These are phyloP conservation scores for Oostethus manadensis DNA, from an alignment of 2,113 vertebrate species.

Conservation along the genomic window DNA sequence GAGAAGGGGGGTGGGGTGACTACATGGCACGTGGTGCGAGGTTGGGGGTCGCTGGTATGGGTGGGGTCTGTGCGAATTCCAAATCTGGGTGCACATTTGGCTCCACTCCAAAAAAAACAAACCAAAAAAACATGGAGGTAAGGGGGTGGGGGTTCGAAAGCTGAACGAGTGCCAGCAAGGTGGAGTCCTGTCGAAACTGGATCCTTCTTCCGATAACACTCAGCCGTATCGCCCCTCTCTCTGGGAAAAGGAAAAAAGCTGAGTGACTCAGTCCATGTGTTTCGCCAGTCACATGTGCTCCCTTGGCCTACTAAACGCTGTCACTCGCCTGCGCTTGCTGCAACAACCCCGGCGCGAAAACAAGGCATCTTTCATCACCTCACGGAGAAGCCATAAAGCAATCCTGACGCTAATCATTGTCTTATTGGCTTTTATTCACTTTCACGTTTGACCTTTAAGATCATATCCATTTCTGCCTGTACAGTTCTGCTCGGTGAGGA, in stretches of 20 bases:
- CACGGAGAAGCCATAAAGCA: slow-evolving; percentile 37
- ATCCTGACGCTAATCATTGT: not conserved
- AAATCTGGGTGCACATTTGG: slow-evolving; percentile 36
- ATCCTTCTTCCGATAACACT: slow-evolving; percentile 53
- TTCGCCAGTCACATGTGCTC: slow-evolving; percentile 67
- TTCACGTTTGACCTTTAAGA: not conserved
- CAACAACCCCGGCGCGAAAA: slow-evolving; percentile 53
- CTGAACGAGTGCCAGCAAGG: slow-evolving; percentile 42
- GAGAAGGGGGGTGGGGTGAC: slow-evolving; percentile 34
- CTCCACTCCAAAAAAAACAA: slow-evolving; percentile 29
- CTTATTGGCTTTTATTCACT: too few relatives aligned
- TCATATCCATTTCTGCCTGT: slow-evolving; percentile 23
- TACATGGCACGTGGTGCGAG: slow-evolving; percentile 33
- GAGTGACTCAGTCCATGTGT: slow-evolving; percentile 66
- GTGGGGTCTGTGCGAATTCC: slow-evolving; percentile 32
- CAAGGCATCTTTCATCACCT: slow-evolving; percentile 45
- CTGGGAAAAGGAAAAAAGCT: slow-evolving; percentile 21
- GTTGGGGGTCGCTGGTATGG: slow-evolving; percentile 20
- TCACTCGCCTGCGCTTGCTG: slow-evolving; percentile 56
- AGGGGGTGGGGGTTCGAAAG: slow-evolving; percentile 6
- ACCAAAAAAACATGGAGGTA: not conserved
- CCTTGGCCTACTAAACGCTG: slow-evolving; percentile 59
- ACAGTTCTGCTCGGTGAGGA: slow-evolving; percentile 45
- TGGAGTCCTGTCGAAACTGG: slow-evolving; percentile 38
- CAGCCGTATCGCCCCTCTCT: slow-evolving; percentile 32